Evolutionary conservation across 2,113 vertebrate genomes (phyloP), one percentile per base, ranked within the genome.

Genomic region (Rana temporaria): DNA sequence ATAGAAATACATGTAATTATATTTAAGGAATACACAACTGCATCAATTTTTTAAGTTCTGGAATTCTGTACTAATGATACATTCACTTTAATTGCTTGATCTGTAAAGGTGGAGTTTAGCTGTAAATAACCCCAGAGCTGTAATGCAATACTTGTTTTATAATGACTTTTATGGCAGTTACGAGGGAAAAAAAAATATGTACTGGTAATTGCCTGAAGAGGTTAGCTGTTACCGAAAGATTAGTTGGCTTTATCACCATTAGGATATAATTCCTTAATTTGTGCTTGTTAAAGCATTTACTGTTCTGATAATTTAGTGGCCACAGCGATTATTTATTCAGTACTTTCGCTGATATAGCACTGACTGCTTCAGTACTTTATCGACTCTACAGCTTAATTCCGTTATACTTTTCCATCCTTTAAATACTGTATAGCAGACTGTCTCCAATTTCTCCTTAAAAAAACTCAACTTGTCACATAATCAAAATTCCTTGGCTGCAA

Each of bases 241-340:
- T 75, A 75, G 5, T 7, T 34, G 5, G 12, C 56, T 75, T 62
- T 75, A 75, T 75, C 72, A 75, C 56, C 72, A 60, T 60, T 75
- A 30, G 60, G 59, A 32, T 32, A 62, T 75, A 60, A 75, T 59
- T 75, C 32, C 4, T 32, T 75, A 75, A 75, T 75, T 75, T 32
- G 32, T 11, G 60, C 30, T 62, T 62, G 56, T 75, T 75, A 75
- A 62, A 24, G 26, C 56, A 75, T 75, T 75, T 75, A 75, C 72
- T 75, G 56, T 62, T 75, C 72, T 60, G 38, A 75, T 75, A 22
- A 75, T 38, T 38, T 62, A 75, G 72, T 60, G 38, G 72, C 56
- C 60, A 17, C 16, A 62, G 72, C 42, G 56, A 60, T 75, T 75
- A 75, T 75, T 75, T 75, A 75, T 75, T 62, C 72, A 75, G 72